A percentile compares a stretch with the other conserved stretches of the same genome.
Conservation (phyloP, 2,113 vertebrate genomes). For the Monopterus albus region DNA sequence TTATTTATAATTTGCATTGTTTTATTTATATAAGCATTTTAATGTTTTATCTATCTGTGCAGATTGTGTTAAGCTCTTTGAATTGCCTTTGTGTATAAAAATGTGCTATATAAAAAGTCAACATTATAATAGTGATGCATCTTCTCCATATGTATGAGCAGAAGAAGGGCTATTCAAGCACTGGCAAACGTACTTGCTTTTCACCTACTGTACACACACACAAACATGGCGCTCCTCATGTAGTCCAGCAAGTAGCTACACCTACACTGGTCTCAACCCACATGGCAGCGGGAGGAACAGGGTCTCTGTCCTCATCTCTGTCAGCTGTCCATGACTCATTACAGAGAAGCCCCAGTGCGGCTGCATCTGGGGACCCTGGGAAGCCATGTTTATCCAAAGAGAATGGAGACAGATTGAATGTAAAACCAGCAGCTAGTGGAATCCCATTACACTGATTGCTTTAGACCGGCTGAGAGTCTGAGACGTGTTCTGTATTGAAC, state of each 20-base stretch:
- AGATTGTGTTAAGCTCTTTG: not conserved
- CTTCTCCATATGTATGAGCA: slow-evolving; percentile 42
- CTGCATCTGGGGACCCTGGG: slow-evolving; percentile 60
- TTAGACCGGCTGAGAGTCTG: slow-evolving; percentile 66
- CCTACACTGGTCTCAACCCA: slow-evolving; percentile 12
- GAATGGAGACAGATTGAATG: slow-evolving; percentile 67
- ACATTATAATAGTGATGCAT: slow-evolving; percentile 26
- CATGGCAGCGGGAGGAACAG: slow-evolving; percentile 21
- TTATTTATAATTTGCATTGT: too few species aligned
- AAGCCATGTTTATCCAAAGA: slow-evolving; percentile 68
- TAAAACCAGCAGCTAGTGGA: slow-evolving; percentile 61
- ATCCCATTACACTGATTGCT: slow-evolving; percentile 67
- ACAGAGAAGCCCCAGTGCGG: slow-evolving; percentile 26
- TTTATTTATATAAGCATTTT: too few species aligned
- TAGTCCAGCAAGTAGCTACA: not conserved
- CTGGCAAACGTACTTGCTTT: too few species aligned
- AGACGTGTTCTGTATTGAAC: slow-evolving; percentile 55
- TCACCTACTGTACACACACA: too few species aligned
- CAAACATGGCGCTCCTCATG: not conserved
- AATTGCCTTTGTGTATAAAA: too few species aligned
- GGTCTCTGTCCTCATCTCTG: slow-evolving; percentile 20
- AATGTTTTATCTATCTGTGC: too few species aligned
- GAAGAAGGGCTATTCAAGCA: not conserved
- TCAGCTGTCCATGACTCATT: too few species aligned
- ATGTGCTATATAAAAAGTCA: too few species aligned